A percentile compares a stretch with the other conserved stretches of the same genome.
These are phyloP conservation scores for Mixornis gularis DNA, from an alignment of 2,113 vertebrate species.

Conservation along the genomic window DNA sequence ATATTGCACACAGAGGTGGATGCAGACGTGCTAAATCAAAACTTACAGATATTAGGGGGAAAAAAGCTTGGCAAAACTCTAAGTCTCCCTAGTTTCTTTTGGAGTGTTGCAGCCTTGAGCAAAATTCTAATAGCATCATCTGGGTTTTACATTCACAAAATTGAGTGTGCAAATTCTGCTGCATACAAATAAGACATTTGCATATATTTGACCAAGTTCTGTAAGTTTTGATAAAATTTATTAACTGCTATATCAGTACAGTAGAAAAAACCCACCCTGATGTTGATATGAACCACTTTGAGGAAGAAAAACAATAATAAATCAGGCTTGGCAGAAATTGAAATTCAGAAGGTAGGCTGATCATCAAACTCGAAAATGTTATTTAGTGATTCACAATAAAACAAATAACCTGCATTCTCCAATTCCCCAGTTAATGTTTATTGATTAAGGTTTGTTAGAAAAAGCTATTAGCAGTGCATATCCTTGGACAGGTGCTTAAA, in stretches of 20 bases:
- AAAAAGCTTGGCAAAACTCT: neutral
- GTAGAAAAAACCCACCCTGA: neutral
- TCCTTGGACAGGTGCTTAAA: slow-evolving; percentile 12
- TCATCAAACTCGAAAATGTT: neutral
- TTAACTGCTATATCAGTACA: neutral
- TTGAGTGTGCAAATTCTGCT: neutral
- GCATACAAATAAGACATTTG: neutral
- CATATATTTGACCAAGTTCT: neutral
- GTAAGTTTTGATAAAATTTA: neutral
- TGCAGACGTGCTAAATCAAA: neutral
- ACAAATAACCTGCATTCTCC: neutral
- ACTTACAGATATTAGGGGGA: neutral
- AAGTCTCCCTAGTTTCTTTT: neutral
- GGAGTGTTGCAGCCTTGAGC: neutral
- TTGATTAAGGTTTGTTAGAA: slow-evolving; percentile 7
- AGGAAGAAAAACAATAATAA: neutral
- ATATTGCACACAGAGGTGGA: neutral
- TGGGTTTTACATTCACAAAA: neutral
- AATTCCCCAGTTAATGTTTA: slow-evolving; percentile 1
- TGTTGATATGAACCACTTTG: neutral
- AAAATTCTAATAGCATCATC: neutral
- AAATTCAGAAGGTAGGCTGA: neutral
- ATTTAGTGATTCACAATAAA: slow-evolving; percentile 4
- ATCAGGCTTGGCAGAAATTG: neutral
- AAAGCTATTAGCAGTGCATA: neutral